Conservation (phyloP, 1,140 invertebrate species). For the Ostrea edulis region DNA sequence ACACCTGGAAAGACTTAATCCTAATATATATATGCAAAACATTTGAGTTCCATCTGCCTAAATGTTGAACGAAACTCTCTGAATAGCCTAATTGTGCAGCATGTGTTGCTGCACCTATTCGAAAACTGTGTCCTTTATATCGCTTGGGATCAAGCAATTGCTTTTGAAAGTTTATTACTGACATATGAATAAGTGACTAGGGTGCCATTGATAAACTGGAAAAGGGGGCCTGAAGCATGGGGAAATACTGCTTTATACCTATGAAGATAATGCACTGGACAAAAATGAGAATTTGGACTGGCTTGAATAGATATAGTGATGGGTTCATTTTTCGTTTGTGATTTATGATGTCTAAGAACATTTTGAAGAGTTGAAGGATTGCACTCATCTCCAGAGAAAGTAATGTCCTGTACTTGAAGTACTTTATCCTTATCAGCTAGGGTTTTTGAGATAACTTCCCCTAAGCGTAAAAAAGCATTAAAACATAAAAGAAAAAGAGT, state of each 20-base stretch:
- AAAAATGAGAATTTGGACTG: background rate
- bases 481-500: constrained; percentile 43
- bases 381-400: background rate
- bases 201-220: too few relatives aligned
- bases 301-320: constrained; percentile 13
- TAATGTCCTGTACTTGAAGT: background rate
- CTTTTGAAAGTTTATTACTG: too few relatives aligned
- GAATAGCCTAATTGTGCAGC: background rate
- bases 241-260: too few relatives aligned
- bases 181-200: too few relatives aligned
- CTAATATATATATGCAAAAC: too few relatives aligned
- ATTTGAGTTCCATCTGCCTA: too few relatives aligned
- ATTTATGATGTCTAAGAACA: constrained; percentile 10
- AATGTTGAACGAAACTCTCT: too few relatives aligned
- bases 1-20: too few relatives aligned
- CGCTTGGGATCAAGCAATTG: too few relatives aligned
- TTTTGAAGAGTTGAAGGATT: background rate
- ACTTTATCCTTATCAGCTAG: too few relatives aligned
- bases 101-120: background rate
- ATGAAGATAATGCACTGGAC: constrained; percentile 4
- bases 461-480: constrained; percentile 43
- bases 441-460: constrained; percentile 38
- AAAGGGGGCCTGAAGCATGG: too few relatives aligned
- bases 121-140: too few relatives aligned
- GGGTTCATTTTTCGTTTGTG: background rate